Conservation (phyloP, 2,888 invertebrate genomes). For the Amphiduros pacificus region DNA sequence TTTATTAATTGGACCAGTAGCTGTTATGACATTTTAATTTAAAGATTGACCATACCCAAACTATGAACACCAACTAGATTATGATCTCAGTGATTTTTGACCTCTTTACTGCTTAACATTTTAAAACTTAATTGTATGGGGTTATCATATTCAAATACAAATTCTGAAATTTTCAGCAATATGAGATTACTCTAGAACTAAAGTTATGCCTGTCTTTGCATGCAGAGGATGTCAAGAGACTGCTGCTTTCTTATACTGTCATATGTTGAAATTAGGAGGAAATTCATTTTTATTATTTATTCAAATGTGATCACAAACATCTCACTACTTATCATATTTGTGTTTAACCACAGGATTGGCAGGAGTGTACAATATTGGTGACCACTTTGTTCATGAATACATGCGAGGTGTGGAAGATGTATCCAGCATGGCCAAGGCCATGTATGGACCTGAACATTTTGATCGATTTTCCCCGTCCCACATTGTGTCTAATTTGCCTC, state of each 20-base stretch:
- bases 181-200: too few relatives aligned
- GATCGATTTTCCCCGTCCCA: slow-evolving; percentile 50
- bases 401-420: slow-evolving; percentile 49
- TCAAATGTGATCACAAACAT: not conserved
- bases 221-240: too few relatives aligned
- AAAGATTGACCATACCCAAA: too few relatives aligned
- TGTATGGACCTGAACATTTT: slow-evolving; percentile 54
- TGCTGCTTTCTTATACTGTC: not conserved
- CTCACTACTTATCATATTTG: not conserved
- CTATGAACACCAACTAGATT: too few relatives aligned
- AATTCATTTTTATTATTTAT: not conserved
- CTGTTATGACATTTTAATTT: too few relatives aligned
- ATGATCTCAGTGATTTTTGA: too few relatives aligned
- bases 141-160: too few relatives aligned
- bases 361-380: slow-evolving; percentile 55
- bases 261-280: not conserved
- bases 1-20: too few relatives aligned
- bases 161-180: too few relatives aligned
- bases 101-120: too few relatives aligned
- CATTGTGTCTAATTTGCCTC: slow-evolving; percentile 38
- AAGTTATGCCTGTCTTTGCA: too few relatives aligned
- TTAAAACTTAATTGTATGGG: too few relatives aligned
- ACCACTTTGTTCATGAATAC: slow-evolving; percentile 50
- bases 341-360: slow-evolving; percentile 42
- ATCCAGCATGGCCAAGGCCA: slow-evolving; percentile 50